Base-by-base conservation (phyloP, 2,113 vertebrate species). In the Sceloporus tristichus region DNA sequence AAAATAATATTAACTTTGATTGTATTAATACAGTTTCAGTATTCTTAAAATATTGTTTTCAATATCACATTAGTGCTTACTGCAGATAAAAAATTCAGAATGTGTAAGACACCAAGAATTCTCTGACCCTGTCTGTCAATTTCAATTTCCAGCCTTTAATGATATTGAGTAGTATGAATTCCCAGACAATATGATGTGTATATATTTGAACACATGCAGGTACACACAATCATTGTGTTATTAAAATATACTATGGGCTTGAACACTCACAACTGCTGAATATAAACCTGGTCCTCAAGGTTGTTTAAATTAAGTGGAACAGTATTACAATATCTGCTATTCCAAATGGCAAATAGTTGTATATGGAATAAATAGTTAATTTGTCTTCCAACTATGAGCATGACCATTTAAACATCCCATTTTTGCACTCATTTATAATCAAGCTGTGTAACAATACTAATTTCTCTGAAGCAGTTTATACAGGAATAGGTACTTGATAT, bases 1-100 rank as follows among this genome's bases (percentile, higher is more conserved):
- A 89, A 84, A 87, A 94, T 81, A 91, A 92, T 87, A 94, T 68
- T 94, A n/a, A 79, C n/a, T 75, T 34, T 87, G 14, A 71, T 84
- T 89, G 5, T 74, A 65, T 34, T 25, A 23, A 79, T 79, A 42
- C 85, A 86, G 29, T n/a, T 73, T 77, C 83, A 86, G 6, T 7
- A 79, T 11, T 85, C 82, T 77, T 54, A 79, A 1, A 9, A 23
- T 85, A 78, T 25, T 62, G 18, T 86, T 90, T 85, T 88, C 48
- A 81, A 6, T 0, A 0, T 27, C 54, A 79, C 56, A 79, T 18
- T 34, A 79, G 56, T 56, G n/a, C 29, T 56, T 79, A n/a, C 16
- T 59, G n/a, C 29, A 18, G 59, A n/a, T 10, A 79, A 79, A 79
- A 77, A 3, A 34, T 16, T 59, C 53, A 29, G 53, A 59, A 53